Conservation (phyloP, 2,888 invertebrate genomes). For the Tetragonisca angustula region DNA sequence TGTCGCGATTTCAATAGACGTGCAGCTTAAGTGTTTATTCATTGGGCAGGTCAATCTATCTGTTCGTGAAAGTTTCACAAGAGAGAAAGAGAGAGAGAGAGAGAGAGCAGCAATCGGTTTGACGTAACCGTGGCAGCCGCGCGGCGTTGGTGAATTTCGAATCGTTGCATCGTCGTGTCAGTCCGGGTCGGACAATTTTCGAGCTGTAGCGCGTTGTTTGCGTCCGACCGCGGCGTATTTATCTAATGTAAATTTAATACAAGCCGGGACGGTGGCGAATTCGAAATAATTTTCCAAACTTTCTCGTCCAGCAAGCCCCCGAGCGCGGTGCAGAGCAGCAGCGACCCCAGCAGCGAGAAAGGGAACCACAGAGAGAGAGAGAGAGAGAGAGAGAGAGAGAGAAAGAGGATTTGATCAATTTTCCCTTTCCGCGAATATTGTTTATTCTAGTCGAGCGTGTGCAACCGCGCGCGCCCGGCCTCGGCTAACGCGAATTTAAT, state of each 20-base stretch:
- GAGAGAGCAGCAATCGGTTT: slow-evolving; percentile 29
- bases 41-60: no score
- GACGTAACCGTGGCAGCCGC: neutral
- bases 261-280: slow-evolving; percentile 36
- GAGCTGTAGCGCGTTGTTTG: slow-evolving; percentile 40
- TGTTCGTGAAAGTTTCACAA: neutral
- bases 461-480: slow-evolving; percentile 11
- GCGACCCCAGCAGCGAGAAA: no score
- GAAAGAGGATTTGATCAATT: slow-evolving; percentile 52
- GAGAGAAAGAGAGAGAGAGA: neutral
- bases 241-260: slow-evolving; percentile 63
- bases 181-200: slow-evolving; percentile 38
- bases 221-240: slow-evolving; percentile 41
- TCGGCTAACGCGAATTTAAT: slow-evolving; percentile 53
- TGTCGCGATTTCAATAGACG: no score
- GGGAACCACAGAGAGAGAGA: no score
- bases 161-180: neutral
- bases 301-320: slow-evolving; percentile 15
- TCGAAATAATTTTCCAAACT: slow-evolving; percentile 60
- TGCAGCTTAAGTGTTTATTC: no score
- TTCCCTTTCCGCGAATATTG: slow-evolving; percentile 58
- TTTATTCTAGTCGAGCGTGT: slow-evolving; percentile 52
- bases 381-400: neutral
- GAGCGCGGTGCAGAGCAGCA: no score
- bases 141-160: slow-evolving; percentile 24